Evolutionary conservation across 2,113 vertebrate genomes (phyloP), one percentile per base, ranked within the genome.

Genomic region (Columba janthina): DNA sequence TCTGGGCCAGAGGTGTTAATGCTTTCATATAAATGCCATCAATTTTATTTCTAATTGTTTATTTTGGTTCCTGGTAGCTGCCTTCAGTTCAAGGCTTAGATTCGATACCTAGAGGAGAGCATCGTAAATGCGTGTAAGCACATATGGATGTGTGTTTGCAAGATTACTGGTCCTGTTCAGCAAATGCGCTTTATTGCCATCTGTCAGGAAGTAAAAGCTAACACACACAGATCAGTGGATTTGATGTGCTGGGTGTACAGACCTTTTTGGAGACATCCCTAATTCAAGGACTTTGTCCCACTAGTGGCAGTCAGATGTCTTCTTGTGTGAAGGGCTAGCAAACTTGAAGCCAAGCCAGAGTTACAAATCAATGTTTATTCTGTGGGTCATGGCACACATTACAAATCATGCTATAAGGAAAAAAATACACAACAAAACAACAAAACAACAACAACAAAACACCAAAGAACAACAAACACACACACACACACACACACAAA

Each of bases 231-330:
- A 42, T 28, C 0, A 1, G 31, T 58, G n/a, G 32, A 58, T 82
- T 38, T 76, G 28, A 32, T 72, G 28, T 8, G 54, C 20, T 58
- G 28, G 11, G 4, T 26, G 19, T 57, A 54, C 8, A 84, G 48
- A 11, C 4, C 4, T 28, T 53, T 71, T 40, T 25, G 10, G 0
- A 9, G 15, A 14, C 1, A 1, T 58, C 61, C 11, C 11, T 48
- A 18, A 18, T 12, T 72, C 16, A 69, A 58, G 44, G 19, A n/a
- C 7, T 11, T 32, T 40, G 31, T 77, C 29, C 22, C 22, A 53
- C 7, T 60, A 28, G 28, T 61, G 10, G 28, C 50, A 72, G 12
- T 85, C 14, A 85, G 36, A 85, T 5, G 2, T 85, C 10, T 73
- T 69, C 26, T 10, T 38, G 1, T 38, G 51, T 58, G 62, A 73